Percentiles rank a stretch among this genome's conserved stretches.
These are phyloP conservation scores for Magallana gigas DNA, from an alignment of 1,140 invertebrate genomes.

Conservation along the genomic window DNA sequence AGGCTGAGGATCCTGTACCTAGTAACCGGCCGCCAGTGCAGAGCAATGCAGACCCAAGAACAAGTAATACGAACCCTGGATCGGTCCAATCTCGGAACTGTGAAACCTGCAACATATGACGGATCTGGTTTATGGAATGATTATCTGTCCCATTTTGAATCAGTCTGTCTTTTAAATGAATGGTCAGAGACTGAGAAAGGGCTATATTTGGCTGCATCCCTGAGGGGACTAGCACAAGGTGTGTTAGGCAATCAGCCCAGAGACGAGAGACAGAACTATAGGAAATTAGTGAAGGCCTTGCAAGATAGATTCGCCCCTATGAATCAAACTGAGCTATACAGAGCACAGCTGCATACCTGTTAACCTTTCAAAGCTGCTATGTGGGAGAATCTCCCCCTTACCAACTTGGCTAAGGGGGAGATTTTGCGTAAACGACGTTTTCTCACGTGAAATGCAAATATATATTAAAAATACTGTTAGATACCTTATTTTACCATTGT, in stretches of 20 bases:
- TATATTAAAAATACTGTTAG: too few species aligned
- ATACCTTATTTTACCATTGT: too few species aligned
- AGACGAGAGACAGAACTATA: slow-evolving; percentile 33
- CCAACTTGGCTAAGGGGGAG: too few species aligned
- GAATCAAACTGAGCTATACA: slow-evolving; percentile 53
- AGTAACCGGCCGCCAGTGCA: too few species aligned
- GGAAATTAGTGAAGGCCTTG: slow-evolving; percentile 23
- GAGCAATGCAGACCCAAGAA: not conserved
- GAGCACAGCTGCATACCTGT: too few species aligned
- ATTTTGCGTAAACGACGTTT: too few species aligned
- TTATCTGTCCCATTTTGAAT: slow-evolving; percentile 47
- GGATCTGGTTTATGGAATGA: slow-evolving; percentile 31
- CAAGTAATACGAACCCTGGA: too few species aligned
- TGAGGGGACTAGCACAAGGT: slow-evolving; percentile 40
- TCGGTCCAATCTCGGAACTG: not conserved
- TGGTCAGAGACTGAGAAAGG: slow-evolving; percentile 45
- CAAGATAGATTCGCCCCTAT: slow-evolving; percentile 51
- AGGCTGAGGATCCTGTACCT: not conserved
- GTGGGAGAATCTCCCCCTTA: too few species aligned
- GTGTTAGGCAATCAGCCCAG: slow-evolving; percentile 39
- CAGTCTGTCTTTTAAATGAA: slow-evolving; percentile 27
- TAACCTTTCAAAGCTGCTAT: too few species aligned
- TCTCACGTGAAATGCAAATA: too few species aligned
- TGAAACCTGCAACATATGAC: slow-evolving; percentile 44
- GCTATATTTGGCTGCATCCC: too few species aligned